phyloP scores from a whole-genome alignment of 2,888 invertebrate species.

The Geophilus truncorum region DNA sequence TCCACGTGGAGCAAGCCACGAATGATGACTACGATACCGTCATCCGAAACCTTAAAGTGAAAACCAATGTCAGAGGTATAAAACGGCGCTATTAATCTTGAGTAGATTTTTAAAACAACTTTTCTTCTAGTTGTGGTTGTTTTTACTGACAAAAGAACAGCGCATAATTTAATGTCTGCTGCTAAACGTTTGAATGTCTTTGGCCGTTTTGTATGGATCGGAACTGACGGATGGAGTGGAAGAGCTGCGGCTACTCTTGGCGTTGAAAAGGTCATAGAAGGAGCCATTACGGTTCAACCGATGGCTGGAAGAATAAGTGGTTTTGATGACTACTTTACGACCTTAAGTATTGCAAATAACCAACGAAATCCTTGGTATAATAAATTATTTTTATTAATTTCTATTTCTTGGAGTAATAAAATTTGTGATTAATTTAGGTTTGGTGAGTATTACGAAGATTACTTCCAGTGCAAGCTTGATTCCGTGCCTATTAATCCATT shows the following conservation, averaged over 20 bases:
- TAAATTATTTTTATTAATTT: not conserved
- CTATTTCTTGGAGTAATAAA: not conserved
- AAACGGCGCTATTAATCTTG: not conserved
- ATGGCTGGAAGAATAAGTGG: constrained; percentile 50
- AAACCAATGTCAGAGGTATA: constrained; percentile 53
- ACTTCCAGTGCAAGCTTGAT: constrained; percentile 46
- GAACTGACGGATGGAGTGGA: constrained; percentile 55
- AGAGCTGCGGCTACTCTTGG: constrained; percentile 42
- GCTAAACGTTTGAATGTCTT: constrained; percentile 46
- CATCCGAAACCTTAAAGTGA: constrained; percentile 48
- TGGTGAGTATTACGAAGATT: constrained; percentile 52
- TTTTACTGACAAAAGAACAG: constrained; percentile 52
- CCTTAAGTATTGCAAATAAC: constrained; percentile 46
- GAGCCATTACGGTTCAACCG: constrained; percentile 56
- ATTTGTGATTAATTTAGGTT: constrained; percentile 47
- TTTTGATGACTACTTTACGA: constrained; percentile 54
- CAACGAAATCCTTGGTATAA: constrained; percentile 41
- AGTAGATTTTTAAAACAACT: not conserved
- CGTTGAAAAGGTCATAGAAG: constrained; percentile 50
- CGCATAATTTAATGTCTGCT: constrained; percentile 50
- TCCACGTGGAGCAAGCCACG: constrained; percentile 50
- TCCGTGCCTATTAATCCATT: constrained; percentile 35
- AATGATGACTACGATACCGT: constrained; percentile 51
- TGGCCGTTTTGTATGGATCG: constrained; percentile 53
- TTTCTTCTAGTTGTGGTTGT: constrained; percentile 52